Evolutionary conservation across 2,888 invertebrate species (phyloP).

Genomic region (Drosophila prolongata): DNA sequence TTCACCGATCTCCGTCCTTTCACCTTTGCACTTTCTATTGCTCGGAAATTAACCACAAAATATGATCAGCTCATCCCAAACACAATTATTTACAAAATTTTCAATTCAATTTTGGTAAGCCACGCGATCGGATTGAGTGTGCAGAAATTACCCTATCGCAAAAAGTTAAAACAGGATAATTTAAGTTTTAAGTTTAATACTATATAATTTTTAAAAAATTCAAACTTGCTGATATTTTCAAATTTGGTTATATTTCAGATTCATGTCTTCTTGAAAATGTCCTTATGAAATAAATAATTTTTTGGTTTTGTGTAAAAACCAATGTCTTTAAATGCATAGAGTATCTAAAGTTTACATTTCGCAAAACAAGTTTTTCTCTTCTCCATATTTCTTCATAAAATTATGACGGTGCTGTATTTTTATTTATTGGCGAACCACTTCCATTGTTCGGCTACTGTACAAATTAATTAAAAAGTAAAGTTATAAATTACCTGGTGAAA

Average conservation of each 20-base stretch:
- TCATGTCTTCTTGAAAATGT: no score
- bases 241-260: no score
- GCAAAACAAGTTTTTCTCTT: no score
- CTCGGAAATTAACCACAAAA: constrained; percentile 34
- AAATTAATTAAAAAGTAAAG: constrained; percentile 32
- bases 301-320: no score
- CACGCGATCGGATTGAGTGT: constrained; percentile 39
- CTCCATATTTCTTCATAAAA: not conserved
- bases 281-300: no score
- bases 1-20: constrained; percentile 45
- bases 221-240: no score
- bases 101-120: constrained; percentile 40
- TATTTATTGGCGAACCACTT: not conserved
- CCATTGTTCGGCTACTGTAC: not conserved
- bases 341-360: not conserved
- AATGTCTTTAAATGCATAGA: not conserved
- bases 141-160: not conserved
- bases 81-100: constrained; percentile 31
- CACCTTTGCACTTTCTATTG: constrained; percentile 37
- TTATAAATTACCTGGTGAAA: constrained; percentile 27
- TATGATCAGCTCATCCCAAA: constrained; percentile 40
- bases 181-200: not conserved
- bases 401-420: constrained; percentile 30
- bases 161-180: not conserved
- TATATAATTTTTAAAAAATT: no score